These are phyloP conservation scores for Trinorchestia longiramus DNA, from an alignment of 1,140 invertebrate species.

Conservation along the genomic window DNA sequence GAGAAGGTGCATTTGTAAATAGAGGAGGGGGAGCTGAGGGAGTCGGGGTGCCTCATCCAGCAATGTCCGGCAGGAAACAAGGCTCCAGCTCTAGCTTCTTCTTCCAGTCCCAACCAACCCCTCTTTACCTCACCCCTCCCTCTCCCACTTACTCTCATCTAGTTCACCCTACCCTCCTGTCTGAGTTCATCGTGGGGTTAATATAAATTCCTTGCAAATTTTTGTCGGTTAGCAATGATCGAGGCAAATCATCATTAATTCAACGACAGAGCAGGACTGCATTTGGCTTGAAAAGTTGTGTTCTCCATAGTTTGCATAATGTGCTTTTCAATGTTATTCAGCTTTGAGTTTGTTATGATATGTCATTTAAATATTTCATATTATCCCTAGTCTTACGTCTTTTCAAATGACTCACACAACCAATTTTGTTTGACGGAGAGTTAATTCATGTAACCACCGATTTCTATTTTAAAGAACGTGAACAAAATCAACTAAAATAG, in stretches of 20 bases:
- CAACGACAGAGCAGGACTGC: background rate
- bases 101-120: background rate
- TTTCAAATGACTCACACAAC: background rate
- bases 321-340: background rate
- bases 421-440: background rate
- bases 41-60: background rate
- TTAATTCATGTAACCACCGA: background rate
- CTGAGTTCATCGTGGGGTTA: background rate
- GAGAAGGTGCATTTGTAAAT: background rate
- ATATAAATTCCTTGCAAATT: background rate
- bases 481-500: background rate
- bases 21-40: background rate
- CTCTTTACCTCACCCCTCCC: background rate
- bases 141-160: background rate
- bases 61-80: conserved; percentile 49
- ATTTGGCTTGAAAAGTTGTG: background rate
- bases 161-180: background rate
- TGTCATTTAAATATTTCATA: background rate
- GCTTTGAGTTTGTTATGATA: background rate
- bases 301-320: background rate
- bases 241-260: background rate
- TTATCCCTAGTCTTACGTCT: background rate
- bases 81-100: background rate
- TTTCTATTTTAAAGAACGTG: background rate
- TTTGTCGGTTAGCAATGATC: background rate